Evolutionary conservation across 2,888 invertebrate genomes (phyloP).

Genomic region (Diadromus collaris): DNA sequence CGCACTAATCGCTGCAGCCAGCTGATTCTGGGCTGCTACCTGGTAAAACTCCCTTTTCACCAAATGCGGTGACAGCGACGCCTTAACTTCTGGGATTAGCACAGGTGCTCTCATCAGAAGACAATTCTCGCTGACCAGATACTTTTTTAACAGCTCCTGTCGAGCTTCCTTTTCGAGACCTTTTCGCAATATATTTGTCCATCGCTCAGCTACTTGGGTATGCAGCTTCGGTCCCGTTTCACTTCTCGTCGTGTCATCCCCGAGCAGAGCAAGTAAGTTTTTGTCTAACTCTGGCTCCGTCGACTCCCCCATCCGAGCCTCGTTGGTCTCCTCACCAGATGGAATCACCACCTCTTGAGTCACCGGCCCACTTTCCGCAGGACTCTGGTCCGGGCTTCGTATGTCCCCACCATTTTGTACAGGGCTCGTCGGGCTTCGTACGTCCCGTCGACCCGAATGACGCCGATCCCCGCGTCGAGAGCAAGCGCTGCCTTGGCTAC

Average conservation of each 20-base stretch:
- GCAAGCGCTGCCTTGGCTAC: constrained; percentile 10
- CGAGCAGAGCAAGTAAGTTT: neutral
- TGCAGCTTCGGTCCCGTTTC: neutral
- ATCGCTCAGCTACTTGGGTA: constrained; percentile 26
- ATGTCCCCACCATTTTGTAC: neutral
- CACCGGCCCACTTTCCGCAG: neutral
- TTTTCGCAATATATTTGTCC: constrained; percentile 11
- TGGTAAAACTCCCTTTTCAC: constrained; percentile 36
- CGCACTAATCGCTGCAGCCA: neutral
- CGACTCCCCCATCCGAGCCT: neutral
- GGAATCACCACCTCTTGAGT: neutral
- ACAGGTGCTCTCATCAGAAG: constrained; percentile 10
- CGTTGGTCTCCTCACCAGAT: neutral
- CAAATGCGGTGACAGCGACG: constrained; percentile 11
- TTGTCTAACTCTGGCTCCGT: neutral
- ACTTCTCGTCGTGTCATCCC: neutral
- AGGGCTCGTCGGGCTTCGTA: neutral
- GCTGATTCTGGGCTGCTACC: constrained; percentile 13
- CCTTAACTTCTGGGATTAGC: constrained; percentile 14
- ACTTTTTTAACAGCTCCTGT: constrained; percentile 20
- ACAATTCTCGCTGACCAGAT: constrained; percentile 36
- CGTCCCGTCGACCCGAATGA: neutral
- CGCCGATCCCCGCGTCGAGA: too few relatives aligned
- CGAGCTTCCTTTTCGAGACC: constrained; percentile 5
- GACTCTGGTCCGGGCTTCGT: neutral